Evolutionary conservation across 2,888 invertebrate species (phyloP).

Genomic region (Drosophila barbarae): DNA sequence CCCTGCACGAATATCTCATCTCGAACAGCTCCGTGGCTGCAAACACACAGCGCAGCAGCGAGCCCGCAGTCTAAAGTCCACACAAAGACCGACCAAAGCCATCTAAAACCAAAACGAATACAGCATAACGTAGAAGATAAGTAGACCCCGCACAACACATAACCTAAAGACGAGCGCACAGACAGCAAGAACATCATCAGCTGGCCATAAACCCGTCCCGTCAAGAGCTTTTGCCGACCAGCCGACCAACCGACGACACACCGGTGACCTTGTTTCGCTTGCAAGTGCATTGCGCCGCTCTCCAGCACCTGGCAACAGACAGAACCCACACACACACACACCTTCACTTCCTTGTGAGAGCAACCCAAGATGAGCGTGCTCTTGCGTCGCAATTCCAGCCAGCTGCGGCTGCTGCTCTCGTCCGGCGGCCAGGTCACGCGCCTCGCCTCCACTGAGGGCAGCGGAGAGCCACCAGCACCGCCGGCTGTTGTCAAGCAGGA

Average conservation of each 20-base stretch:
- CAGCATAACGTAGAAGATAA: conserved; percentile 38
- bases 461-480: conserved; percentile 59
- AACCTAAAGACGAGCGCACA: conserved; percentile 45
- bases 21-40: conserved; percentile 86
- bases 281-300: conserved; percentile 39
- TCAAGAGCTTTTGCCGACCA: conserved; percentile 31
- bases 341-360: conserved; percentile 25
- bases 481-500: conserved; percentile 18
- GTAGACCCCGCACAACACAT: conserved; percentile 20
- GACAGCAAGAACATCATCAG: conserved; percentile 31
- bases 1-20: conserved; percentile 92
- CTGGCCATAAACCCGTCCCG: conserved; percentile 26
- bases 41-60: conserved; percentile 34
- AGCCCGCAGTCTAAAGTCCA: conserved; percentile 69
- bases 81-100: conserved; percentile 49
- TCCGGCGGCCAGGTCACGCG: conserved; percentile 57
- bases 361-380: conserved; percentile 49
- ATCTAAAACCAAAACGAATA: conserved; percentile 54
- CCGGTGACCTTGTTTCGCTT: conserved; percentile 42
- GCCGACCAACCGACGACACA: conserved; percentile 11
- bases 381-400: conserved; percentile 65
- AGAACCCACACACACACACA: conserved; percentile 13
- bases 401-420: conserved; percentile 60
- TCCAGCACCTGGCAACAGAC: conserved; percentile 32
- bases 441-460: conserved; percentile 42